Percentiles rank a stretch among this genome's conserved stretches.
Conservation (phyloP, 1,140 invertebrate species). For the Caenorhabditis inopinata region DNA sequence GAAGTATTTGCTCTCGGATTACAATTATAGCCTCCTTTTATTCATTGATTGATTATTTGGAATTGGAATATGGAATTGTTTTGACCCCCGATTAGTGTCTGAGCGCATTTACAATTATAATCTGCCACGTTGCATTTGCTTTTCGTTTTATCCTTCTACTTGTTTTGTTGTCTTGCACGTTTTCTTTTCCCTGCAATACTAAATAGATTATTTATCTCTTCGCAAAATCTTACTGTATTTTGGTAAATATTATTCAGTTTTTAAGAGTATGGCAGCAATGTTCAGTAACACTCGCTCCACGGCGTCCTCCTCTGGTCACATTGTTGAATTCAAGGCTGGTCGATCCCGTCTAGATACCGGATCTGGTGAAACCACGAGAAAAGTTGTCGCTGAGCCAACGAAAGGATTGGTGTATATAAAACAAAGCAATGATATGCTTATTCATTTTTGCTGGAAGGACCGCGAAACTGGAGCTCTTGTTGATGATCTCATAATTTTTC, state of each 20-base stretch:
- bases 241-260: neutral
- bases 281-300: neutral
- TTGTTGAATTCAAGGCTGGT: conserved; percentile 36
- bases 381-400: conserved; percentile 80
- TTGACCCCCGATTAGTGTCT: too few species aligned
- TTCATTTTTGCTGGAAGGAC: conserved; percentile 98
- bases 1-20: too few species aligned
- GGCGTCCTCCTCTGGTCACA: neutral
- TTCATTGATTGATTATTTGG: too few species aligned
- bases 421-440: conserved; percentile 86
- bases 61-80: too few species aligned
- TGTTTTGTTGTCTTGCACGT: too few species aligned
- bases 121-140: too few species aligned
- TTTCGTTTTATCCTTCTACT: too few species aligned
- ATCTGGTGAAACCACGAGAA: neutral
- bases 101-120: too few species aligned
- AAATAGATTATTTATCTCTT: too few species aligned
- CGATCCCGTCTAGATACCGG: conserved; percentile 14
- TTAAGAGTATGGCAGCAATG: neutral
- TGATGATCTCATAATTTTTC: conserved; percentile 95
- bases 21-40: too few species aligned
- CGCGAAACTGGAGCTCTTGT: conserved; percentile 77
- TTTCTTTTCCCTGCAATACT: too few species aligned
- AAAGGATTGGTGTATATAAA: conserved; percentile 87
- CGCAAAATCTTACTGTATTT: too few species aligned